phyloP scores from a whole-genome alignment of 1,140 invertebrate genomes.

The Aphis gossypii region DNA sequence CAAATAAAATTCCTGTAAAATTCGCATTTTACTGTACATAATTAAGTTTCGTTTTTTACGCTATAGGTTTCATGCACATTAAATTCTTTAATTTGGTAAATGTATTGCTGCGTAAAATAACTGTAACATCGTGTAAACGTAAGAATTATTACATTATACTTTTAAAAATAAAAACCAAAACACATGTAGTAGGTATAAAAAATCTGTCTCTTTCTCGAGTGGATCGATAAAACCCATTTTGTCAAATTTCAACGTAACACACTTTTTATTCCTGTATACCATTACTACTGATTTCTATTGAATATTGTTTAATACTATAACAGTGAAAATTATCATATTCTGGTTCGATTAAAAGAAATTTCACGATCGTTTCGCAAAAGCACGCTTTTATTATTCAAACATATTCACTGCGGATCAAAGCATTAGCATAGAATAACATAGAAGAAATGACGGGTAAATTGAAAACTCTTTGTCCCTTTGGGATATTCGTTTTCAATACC shows the following conservation, averaged over 20 bases:
- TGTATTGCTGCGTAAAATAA: neutral
- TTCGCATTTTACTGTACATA: neutral
- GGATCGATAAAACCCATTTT: neutral
- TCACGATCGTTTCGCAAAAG: neutral
- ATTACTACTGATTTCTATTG: neutral
- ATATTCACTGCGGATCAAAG: neutral
- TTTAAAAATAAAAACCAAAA: neutral
- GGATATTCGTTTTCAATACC: neutral
- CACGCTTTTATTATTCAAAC: neutral
- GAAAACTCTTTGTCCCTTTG: neutral
- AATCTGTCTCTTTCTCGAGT: neutral
- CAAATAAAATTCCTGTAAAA: neutral
- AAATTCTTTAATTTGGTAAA: neutral
- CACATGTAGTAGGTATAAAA: neutral
- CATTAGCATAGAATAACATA: constrained; percentile 2
- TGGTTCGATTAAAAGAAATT: neutral
- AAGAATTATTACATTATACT: neutral
- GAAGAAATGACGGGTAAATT: neutral
- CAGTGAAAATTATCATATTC: neutral
- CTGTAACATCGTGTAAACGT: neutral
- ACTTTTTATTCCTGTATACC: neutral
- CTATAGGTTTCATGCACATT: neutral
- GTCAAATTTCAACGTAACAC: neutral
- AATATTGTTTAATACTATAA: neutral
- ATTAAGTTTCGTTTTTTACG: neutral